Conservation (phyloP, 2,888 invertebrate species). For the Acheta domesticus region DNA sequence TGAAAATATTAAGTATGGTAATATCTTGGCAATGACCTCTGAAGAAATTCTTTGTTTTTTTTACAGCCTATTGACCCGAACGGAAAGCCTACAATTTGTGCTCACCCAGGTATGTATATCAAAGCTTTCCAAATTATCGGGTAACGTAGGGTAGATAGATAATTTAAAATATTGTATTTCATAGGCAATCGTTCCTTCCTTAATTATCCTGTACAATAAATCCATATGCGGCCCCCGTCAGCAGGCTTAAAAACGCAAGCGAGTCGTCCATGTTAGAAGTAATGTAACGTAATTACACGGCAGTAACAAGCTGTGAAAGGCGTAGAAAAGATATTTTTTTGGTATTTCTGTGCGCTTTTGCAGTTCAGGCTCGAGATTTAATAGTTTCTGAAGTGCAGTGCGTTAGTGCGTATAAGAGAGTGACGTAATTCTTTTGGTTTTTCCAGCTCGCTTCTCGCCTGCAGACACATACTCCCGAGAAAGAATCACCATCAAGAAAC, state of each 20-base stretch:
- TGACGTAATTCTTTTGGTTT: not conserved
- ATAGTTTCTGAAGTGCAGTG: not conserved
- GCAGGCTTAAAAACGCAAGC: not conserved
- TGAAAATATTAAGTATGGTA: not conserved
- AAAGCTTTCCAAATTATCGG: not conserved
- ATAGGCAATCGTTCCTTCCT: not conserved
- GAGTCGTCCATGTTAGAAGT: slow-evolving; percentile 18
- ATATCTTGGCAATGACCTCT: too few relatives aligned
- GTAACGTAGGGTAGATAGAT: not conserved
- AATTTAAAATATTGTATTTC: slow-evolving; percentile 18
- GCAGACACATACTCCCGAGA: slow-evolving; percentile 91
- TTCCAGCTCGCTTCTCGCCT: slow-evolving; percentile 84
- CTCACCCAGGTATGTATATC: slow-evolving; percentile 69
- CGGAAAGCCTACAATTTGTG: slow-evolving; percentile 79
- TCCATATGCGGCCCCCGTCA: not conserved
- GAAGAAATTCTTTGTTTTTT: slow-evolving; percentile 33
- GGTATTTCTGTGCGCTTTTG: not conserved
- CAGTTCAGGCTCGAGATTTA: not conserved
- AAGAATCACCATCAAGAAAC: slow-evolving; percentile 81
- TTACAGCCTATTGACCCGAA: slow-evolving; percentile 73
- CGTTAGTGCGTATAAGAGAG: not conserved
- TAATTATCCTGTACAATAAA: not conserved
- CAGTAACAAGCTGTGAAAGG: not conserved
- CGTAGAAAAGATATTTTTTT: not conserved
- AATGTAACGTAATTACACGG: not conserved